phyloP scores from a whole-genome alignment of 2,888 invertebrate species.

The Drosophila mercatorum region DNA sequence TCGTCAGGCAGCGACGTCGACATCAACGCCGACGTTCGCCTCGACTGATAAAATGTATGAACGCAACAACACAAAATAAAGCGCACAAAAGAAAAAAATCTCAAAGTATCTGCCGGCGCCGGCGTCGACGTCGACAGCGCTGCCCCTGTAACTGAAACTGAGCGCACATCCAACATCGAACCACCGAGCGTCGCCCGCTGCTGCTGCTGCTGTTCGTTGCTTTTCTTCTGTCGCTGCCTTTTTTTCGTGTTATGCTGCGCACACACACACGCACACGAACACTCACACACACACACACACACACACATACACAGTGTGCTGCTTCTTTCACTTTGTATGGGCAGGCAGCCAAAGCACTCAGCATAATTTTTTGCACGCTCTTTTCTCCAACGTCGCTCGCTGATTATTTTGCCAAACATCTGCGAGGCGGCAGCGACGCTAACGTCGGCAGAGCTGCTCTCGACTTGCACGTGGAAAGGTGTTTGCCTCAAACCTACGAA shows the following conservation, averaged over 20 bases:
- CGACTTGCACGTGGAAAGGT: constrained; percentile 77
- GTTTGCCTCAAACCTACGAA: constrained; percentile 66
- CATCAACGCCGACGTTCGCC: constrained; percentile 45
- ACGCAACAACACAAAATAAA: constrained; percentile 54
- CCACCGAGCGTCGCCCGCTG: constrained; percentile 44
- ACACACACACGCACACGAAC: constrained; percentile 22
- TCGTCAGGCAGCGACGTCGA: constrained; percentile 59
- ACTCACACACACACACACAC: constrained; percentile 12
- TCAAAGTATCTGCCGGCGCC: constrained; percentile 76
- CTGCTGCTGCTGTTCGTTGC: constrained; percentile 45
- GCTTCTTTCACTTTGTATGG: constrained; percentile 80
- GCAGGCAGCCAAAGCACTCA: constrained; percentile 81
- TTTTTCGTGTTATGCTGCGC: constrained; percentile 58
- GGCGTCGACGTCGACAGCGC: constrained; percentile 42
- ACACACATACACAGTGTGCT: constrained; percentile 32
- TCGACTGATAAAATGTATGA: constrained; percentile 79
- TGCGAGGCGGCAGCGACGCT: constrained; percentile 49
- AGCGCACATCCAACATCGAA: constrained; percentile 54
- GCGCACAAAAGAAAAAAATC: constrained; percentile 55
- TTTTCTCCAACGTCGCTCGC: constrained; percentile 77
- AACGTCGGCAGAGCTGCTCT: constrained; percentile 33
- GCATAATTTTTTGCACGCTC: constrained; percentile 81
- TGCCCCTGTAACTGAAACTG: constrained; percentile 60
- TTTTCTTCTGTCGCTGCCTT: constrained; percentile 70
- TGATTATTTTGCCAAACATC: constrained; percentile 77